These are phyloP conservation scores for Cyaniris semiargus DNA, from an alignment of 2,888 invertebrate genomes.

Conservation along the genomic window DNA sequence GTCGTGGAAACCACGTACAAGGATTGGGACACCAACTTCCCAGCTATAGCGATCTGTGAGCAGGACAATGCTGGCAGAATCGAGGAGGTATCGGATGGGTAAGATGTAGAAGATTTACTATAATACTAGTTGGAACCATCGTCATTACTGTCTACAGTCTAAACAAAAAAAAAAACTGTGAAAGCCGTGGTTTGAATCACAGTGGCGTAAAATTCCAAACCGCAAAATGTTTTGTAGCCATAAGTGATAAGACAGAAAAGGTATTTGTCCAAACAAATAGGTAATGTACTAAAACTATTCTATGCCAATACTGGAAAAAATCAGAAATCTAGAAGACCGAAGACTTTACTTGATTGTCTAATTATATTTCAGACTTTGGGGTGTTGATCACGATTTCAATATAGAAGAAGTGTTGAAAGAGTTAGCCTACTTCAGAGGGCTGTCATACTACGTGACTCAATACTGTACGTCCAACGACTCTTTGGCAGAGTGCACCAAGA, in stretches of 20 bases:
- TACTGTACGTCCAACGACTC: conserved; percentile 81
- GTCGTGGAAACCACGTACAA: conserved; percentile 88
- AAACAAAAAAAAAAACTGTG: no score
- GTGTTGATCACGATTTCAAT: conserved; percentile 85
- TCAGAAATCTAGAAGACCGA: no score
- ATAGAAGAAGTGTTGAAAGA: conserved; percentile 87
- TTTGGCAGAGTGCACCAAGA: conserved; percentile 78
- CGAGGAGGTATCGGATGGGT: conserved; percentile 84
- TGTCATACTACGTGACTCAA: conserved; percentile 85
- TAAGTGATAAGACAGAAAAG: no score
- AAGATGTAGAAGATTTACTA: conserved; percentile 40
- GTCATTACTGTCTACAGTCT: no score
- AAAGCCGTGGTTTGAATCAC: no score
- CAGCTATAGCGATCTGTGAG: conserved; percentile 86
- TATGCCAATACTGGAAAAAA: no score
- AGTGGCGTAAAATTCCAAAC: no score
- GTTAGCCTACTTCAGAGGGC: conserved; percentile 85
- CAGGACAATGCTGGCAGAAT: conserved; percentile 84
- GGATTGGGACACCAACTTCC: conserved; percentile 87
- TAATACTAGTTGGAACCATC: no score
- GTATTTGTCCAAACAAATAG: no score
- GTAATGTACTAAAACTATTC: no score
- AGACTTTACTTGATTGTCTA: no score
- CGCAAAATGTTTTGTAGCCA: no score
- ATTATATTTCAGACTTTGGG: conserved; percentile 78